Evolutionary conservation across 2,113 vertebrate genomes (phyloP).

Genomic region (Trogon surrucura): DNA sequence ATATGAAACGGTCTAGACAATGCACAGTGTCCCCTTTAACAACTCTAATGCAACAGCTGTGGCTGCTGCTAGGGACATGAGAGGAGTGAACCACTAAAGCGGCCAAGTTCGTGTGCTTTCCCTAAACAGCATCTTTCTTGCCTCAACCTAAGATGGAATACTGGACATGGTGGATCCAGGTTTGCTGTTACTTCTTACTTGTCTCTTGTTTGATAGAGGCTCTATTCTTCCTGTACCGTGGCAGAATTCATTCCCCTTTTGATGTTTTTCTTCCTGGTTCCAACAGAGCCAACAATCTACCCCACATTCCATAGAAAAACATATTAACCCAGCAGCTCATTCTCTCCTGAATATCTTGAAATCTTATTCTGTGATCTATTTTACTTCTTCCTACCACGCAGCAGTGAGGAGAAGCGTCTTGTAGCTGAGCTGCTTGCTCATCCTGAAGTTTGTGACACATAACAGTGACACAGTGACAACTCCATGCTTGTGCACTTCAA

Average conservation of each 20-base stretch:
- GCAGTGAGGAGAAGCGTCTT: not conserved
- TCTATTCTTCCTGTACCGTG: not conserved
- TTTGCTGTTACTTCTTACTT: not conserved
- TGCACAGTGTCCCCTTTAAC: not conserved
- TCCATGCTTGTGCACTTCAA: conserved; percentile 42
- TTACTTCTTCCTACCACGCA: not conserved
- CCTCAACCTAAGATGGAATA: not conserved
- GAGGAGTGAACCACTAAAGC: not conserved
- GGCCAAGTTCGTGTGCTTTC: not conserved
- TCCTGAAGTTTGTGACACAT: not conserved
- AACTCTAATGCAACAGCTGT: not conserved
- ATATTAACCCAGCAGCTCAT: not conserved
- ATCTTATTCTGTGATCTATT: not conserved
- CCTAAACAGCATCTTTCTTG: not conserved
- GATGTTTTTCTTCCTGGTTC: not conserved
- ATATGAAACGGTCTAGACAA: not conserved
- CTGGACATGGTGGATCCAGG: not conserved
- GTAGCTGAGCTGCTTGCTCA: not conserved
- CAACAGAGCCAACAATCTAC: not conserved
- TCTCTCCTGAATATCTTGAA: not conserved
- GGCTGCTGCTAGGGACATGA: not conserved
- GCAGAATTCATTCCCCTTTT: not conserved
- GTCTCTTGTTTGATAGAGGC: not conserved
- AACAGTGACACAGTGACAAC: not conserved
- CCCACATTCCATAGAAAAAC: not conserved